Evolutionary conservation across 2,113 vertebrate genomes (phyloP).

Genomic region (Daphoenositta chrysoptera): DNA sequence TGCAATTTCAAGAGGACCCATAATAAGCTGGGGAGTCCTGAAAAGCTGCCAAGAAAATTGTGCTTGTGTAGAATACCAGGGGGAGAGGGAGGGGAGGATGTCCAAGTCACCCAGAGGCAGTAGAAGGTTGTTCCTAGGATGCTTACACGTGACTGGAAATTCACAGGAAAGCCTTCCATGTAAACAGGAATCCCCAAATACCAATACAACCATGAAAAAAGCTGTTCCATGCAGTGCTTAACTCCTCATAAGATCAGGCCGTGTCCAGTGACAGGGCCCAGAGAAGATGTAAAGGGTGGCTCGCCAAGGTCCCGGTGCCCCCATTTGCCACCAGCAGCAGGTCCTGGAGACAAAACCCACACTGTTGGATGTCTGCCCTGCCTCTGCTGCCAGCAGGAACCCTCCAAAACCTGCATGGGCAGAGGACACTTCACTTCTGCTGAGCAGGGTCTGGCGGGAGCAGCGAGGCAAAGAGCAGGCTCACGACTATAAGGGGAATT

Average conservation of each 20-base stretch:
- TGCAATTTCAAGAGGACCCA: neutral
- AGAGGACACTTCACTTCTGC: neutral
- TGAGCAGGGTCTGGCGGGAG: neutral
- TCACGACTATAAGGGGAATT: neutral
- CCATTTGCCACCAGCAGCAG: neutral
- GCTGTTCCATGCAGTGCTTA: neutral
- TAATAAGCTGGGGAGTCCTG: neutral
- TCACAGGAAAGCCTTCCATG: neutral
- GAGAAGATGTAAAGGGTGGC: rapidly evolving
- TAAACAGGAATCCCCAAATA: neutral
- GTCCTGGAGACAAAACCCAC: rapidly evolving
- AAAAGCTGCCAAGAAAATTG: constrained; percentile 6
- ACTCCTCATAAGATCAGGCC: neutral
- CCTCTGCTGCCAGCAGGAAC: neutral
- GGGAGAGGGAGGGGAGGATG: neutral
- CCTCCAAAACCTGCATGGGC: neutral
- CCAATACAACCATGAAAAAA: neutral
- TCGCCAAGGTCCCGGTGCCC: rapidly evolving
- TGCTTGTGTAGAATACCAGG: neutral
- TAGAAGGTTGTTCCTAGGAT: neutral
- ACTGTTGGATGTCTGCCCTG: neutral
- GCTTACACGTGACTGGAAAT: neutral
- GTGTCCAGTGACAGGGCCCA: neutral
- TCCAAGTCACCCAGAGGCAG: neutral
- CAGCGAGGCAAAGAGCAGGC: neutral